phyloP scores from a whole-genome alignment of 2,797 vertebrate species.

The Microchirus variegatus region DNA sequence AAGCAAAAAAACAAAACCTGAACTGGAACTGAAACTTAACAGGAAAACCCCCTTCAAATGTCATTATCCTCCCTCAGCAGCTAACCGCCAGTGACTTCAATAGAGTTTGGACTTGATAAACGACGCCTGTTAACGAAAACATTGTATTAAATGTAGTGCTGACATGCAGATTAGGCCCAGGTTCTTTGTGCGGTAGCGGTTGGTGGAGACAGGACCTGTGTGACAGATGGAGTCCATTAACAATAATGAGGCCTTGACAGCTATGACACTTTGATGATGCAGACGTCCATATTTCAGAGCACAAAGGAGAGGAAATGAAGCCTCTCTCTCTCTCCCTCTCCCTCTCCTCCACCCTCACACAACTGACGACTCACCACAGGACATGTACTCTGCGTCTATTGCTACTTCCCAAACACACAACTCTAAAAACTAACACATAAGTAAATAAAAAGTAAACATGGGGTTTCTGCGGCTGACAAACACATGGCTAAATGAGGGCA shows the following conservation, averaged over 20 bases:
- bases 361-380: slow-evolving; percentile 74
- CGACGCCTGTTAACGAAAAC: slow-evolving; percentile 27
- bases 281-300: slow-evolving; percentile 76
- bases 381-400: slow-evolving; percentile 52
- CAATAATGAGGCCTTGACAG: slow-evolving; percentile 77
- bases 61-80: slow-evolving; percentile 24
- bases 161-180: slow-evolving; percentile 57
- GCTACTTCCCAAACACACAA: slow-evolving; percentile 65
- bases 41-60: slow-evolving; percentile 15
- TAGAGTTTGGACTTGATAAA: slow-evolving; percentile 43
- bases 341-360: slow-evolving; percentile 64
- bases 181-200: slow-evolving; percentile 66
- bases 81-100: slow-evolving; percentile 38
- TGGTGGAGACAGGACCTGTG: slow-evolving; percentile 66
- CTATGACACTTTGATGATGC: slow-evolving; percentile 80
- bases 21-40: slow-evolving; percentile 13
- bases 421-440: slow-evolving; percentile 61
- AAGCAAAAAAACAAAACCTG: too few relatives aligned
- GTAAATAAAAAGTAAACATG: slow-evolving; percentile 58
- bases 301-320: slow-evolving; percentile 81
- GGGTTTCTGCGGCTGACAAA: slow-evolving; percentile 43
- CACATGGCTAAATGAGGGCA: slow-evolving; percentile 45
- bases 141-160: slow-evolving; percentile 48
- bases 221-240: slow-evolving; percentile 79
- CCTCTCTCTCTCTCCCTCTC: slow-evolving; percentile 45